Evolutionary conservation across 2,888 invertebrate species (phyloP), one percentile per base, ranked within the genome.

Genomic region (Abrostola tripartita): DNA sequence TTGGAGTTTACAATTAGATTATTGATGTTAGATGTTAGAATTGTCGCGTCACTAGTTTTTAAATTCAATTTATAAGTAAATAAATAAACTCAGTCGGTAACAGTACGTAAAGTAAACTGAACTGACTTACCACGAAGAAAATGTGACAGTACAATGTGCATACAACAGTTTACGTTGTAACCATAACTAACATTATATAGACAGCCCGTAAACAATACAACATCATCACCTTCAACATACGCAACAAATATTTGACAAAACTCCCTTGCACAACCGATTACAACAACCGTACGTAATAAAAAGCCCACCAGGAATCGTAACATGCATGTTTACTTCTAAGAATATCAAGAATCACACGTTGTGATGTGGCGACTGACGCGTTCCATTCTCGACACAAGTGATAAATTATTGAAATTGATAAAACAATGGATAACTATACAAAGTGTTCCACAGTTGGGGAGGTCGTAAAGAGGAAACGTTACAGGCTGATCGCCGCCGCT

Each of bases 371-470:
- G 89, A 93, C 71, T 84, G 93, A 93, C 79, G 90, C 85, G 88
- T 90, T 91, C 88, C 91, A 89, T 90, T 91, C 90, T 85, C 90
- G 83, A 81, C 77, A 68, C 74, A 69, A 83, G 88, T 87, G 89
- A 93, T 94, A 94, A 94, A 94, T 94, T 92, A 94, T 91, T 90
- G 90, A 93, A 88, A 94, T 94, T 94, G 93, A 94, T 94, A 93
- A 90, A 92, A 94, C 94, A 94, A 93, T 90, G 89, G 88, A 86
- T 89, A 85, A 86, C 86, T 87, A 90, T 90, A 90, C 90, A 92
- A 90, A 92, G 91, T 90, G 90, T 85, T 87, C 83, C 88, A 89
- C 93, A 93, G 92, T 93, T 93, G 93, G 93, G 87, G 80, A 80
- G 92, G 86, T 91, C 92, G 90, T 94, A 92, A 94, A 94, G 89